phyloP scores from a whole-genome alignment of 2,113 vertebrate species.

The Dolichotis patagonum region DNA sequence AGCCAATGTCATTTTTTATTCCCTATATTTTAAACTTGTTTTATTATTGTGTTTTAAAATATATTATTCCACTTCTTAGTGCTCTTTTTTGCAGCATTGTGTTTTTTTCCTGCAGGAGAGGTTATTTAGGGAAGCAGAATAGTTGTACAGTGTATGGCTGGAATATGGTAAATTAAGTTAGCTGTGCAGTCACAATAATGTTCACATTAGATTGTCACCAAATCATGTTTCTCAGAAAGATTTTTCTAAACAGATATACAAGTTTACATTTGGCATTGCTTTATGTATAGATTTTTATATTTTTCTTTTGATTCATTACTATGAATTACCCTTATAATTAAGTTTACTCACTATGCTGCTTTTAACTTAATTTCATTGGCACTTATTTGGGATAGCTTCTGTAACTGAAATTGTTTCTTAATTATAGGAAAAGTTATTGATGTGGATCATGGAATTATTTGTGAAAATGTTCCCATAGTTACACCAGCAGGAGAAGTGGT shows the following conservation, averaged over 20 bases:
- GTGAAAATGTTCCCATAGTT: slow-evolving; percentile 98
- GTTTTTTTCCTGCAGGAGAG: not conserved
- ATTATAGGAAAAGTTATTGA: slow-evolving; percentile 95
- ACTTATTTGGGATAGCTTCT: slow-evolving; percentile 40
- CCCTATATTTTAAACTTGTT: slow-evolving; percentile 5
- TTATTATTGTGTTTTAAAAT: not conserved
- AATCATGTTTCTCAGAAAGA: slow-evolving; percentile 35
- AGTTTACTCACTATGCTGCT: not conserved
- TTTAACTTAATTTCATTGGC: slow-evolving; percentile 21
- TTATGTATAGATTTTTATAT: not conserved
- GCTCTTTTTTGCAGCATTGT: not conserved
- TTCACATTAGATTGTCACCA: slow-evolving; percentile 16
- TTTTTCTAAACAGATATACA: not conserved
- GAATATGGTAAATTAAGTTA: not conserved
- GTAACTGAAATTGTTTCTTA: slow-evolving; percentile 61
- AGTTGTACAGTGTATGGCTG: not conserved
- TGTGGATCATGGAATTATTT: slow-evolving; percentile 97
- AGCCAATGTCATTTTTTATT: not conserved
- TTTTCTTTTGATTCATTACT: slow-evolving; percentile 9
- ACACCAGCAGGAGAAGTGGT: slow-evolving; percentile 98
- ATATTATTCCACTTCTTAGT: not conserved
- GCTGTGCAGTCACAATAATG: not conserved
- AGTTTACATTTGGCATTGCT: not conserved
- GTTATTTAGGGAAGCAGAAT: not conserved
- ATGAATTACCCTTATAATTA: slow-evolving; percentile 17